Base-by-base conservation (phyloP, 2,888 invertebrate genomes). In the Hedychridium roseum region DNA sequence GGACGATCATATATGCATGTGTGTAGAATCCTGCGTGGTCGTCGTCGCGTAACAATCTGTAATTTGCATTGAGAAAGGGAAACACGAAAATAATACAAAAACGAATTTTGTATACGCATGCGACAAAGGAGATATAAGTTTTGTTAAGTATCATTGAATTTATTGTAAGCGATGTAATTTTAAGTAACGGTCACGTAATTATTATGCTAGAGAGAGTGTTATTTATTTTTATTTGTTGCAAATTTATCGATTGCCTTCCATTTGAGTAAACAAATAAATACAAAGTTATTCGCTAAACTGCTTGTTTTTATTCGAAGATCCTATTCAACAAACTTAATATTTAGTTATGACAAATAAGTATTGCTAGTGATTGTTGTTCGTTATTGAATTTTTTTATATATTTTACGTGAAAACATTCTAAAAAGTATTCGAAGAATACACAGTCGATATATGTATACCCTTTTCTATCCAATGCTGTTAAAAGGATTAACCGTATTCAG, bases 221-320 rank as follows among this genome's bases (percentile, higher is more conserved):
- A 78, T 78, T 78, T 78, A 78, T 78, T 78, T 78, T 78, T 78
- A 78, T 78, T 77, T 77, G 78, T 78, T 78, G 78, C 74, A 71
- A 77, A 75, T 78, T 78, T 77, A 76, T 76, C 75, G 78, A 77
- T 78, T 78, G 78, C 78, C 78, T 77, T 78, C 77, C 77, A 78
- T 75, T 76, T 77, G 70, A 78, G 67, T 76, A 78, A 76, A 77
- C 75, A 77, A 78, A 76, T 73, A 73, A 74, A 73, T 71, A 65
- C 60, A 68, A 70, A 70, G 56, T 64, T 72, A 64, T 59, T 61
- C 57, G 60, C 31, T 34, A 37, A 43, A 14, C 12, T 6, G 12
- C 34, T 16, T 7, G 18, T 42, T 39, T 21, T 9, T 30, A n/a
- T n/a, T n/a, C n/a, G n/a, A n/a, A n/a, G n/a, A n/a, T n/a, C n/a